Base-by-base conservation (phyloP, 92 coral and sea anemone genomes). In the Actinernus sp. region DNA sequence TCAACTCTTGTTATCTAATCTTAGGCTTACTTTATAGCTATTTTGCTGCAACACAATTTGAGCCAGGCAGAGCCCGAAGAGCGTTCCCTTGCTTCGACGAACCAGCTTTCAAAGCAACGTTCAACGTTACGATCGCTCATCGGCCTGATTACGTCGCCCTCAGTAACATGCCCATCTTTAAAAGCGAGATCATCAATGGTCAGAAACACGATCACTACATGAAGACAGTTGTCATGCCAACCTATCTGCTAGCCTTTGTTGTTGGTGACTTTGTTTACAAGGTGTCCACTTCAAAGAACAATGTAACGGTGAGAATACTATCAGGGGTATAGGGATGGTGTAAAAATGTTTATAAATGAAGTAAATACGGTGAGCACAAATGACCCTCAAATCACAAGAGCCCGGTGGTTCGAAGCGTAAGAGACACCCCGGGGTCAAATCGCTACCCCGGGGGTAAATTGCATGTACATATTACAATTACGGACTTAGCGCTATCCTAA, bases 11-110 rank as follows among this genome's bases (percentile, higher is more conserved):
- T n/a, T 7, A 7, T 37, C 24, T 50, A 27, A 50, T 25, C 0
- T 4, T 50, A 10, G 0, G 20, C 27, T 4, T 44, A 17, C n/a
- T n/a, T n/a, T 18, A 1, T 9, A 87, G 93, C 46, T 73, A 81
- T 50, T 78, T 79, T 23, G 94, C 88, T 48, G 95, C 92, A 8
- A 92, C 97, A 19, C 96, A 92, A 64, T 92, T 92, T 40, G 87
- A 91, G 37, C 84, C 95, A 4, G 64, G 74, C 1, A 65, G 74
- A 6, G 97, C 97, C 27, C 92, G 97, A 21, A 84, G 61, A 41
- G 95, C 97, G 1, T 71, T 92, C 48, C 97, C 97, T 10, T 92
- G 97, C 53, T 92, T 92, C 61, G 97, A 92, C 44, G 97, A 92
- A 40, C 97, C 97, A 17, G 95, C 95, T 12, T 64, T 88, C 73